Evolutionary conservation across 2,888 invertebrate genomes (phyloP), one percentile per base, ranked within the genome.

Genomic region (Oscheius onirici): DNA sequence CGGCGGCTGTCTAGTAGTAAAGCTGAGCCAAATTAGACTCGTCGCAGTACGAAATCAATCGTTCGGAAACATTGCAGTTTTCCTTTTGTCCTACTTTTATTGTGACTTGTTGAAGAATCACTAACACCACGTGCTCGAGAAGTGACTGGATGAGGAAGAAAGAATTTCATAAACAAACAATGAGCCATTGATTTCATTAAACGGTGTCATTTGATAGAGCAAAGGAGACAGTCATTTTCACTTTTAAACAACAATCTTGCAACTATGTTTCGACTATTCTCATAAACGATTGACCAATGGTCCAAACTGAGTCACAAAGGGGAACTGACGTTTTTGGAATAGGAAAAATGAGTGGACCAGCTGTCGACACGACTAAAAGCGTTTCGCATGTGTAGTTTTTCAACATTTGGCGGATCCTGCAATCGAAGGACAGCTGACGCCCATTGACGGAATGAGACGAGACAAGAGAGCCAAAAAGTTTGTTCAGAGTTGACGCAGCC

Each of bases 381-480:
- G 17, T 6, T 41, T 58, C 40, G 58, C 41, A 26, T 58, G 43
- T 40, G 63, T 49, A 49, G 63, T 63, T 63, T 63, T 63, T 63
- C 63, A 63, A 63, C 63, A 22, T 34, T 28, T 11, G 17, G 57
- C 41, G 17, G 58, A 40, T 34, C 34, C 34, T 34, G 34, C 34
- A 34, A 34, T 34, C 34, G 34, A 34, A 40, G 52, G 58, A 34
- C 58, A 58, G 58, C 58, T 58, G 58, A 41, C 58, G 57, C 40
- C 11, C 17, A 15, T 41, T 44, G n/a, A 15, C 46, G 63, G 63
- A 63, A 63, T 63, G 46, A 49, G 24, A 63, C 44, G 46, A 46
- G 49, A 46, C 46, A 63, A 63, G 46, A 63, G 63, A 63, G 28
- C 26, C 34, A 40, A 58, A 58, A 58, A 58, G 17, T n/a, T 58